Evolutionary conservation across 2,888 invertebrate species (phyloP), one percentile per base, ranked within the genome.

Genomic region (Steromphala cineraria): DNA sequence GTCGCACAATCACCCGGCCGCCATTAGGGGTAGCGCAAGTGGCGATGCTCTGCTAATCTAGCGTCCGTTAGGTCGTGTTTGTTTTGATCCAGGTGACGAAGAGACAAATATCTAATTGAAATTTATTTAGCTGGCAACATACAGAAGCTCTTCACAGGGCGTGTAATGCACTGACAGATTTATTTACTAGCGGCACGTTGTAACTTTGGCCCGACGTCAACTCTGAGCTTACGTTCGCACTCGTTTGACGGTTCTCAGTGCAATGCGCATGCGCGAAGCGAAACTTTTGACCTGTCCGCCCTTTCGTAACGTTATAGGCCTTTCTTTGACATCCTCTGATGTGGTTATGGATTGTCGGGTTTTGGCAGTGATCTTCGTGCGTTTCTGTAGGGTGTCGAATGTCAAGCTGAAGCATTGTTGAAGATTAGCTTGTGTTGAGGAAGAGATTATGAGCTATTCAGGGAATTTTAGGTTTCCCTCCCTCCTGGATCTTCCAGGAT

Each of bases 21-120:
- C 46, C 46, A 46, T 46, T 46, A 46, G 46, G 46, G 46, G 46
- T 46, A 46, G 46, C 46, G 46, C 46, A 46, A 46, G 24, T 62
- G 62, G 10, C 62, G 24, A 3, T 13, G 15, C 24, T 24, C 15
- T 28, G 62, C 62, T 62, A 62, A 62, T 28, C 24, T 28, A 10
- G 5, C 15, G 5, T 15, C 28, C 62, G 62, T 62, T 28, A 62
- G 62, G 28, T 62, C 28, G 62, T 62, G 21, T 62, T 62, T 62
- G 62, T 28, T 15, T 24, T 28, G 24, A 19, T 28, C 62, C 24
- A 24, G 28, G 28, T 24, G 62, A 28, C 28, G 24, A 28, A 28
- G 10, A 24, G 62, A 62, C 62, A 62, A 62, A 62, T 62, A 62
- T 62, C 62, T 62, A 62, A 62, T 62, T 62, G 62, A 28, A 62